Evolutionary conservation across 2,888 invertebrate genomes (phyloP).

Genomic region (Amphipoea oculea): DNA sequence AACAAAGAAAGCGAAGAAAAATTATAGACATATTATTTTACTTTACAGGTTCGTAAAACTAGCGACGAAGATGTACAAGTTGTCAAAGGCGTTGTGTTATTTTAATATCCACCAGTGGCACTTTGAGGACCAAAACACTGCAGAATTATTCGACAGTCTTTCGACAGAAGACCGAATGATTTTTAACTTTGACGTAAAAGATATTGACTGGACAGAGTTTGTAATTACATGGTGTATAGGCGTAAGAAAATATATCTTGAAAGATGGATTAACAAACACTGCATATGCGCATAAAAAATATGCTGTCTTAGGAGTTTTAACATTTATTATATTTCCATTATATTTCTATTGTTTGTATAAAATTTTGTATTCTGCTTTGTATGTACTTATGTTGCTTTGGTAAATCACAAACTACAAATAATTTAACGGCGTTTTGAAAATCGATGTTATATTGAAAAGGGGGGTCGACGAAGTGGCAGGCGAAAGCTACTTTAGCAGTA

Average conservation of each 20-base stretch:
- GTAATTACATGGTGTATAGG: rapidly evolving
- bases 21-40: background rate
- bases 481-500: background rate
- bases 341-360: slow-evolving; percentile 19
- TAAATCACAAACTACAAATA: background rate
- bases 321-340: slow-evolving; percentile 9
- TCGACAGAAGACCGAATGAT: slow-evolving; percentile 19
- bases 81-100: background rate
- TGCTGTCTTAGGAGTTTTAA: background rate
- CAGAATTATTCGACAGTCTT: slow-evolving; percentile 13
- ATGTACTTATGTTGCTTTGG: background rate
- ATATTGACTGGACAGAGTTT: slow-evolving; percentile 26
- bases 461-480: too few relatives aligned
- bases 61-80: slow-evolving; percentile 8
- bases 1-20: background rate
- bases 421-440: background rate
- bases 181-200: slow-evolving; percentile 28
- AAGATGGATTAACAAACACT: slow-evolving; percentile 29
- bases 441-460: background rate
- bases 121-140: slow-evolving; percentile 27
- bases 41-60: slow-evolving; percentile 26
- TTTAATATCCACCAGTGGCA: slow-evolving; percentile 1
- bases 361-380: background rate
- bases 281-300: background rate
- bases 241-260: slow-evolving; percentile 24